These are phyloP conservation scores for Scaptodrosophila latifasciaeformis DNA, from an alignment of 2,888 invertebrate genomes.

Conservation along the genomic window DNA sequence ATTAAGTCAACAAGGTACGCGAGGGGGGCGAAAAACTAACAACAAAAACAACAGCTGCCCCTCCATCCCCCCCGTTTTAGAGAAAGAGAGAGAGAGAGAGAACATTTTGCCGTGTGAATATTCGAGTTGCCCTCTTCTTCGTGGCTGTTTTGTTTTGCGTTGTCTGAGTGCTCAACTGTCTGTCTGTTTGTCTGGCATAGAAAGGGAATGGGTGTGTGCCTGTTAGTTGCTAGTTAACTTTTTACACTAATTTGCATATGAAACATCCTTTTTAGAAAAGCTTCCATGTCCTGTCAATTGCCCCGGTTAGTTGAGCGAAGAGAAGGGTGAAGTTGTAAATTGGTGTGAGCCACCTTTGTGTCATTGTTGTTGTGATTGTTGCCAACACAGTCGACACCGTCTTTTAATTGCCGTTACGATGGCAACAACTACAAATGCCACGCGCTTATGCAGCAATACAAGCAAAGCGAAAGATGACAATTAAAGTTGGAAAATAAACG, in stretches of 20 bases:
- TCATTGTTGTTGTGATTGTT: neutral
- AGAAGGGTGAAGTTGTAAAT: too few relatives aligned
- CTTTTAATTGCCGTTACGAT: too few relatives aligned
- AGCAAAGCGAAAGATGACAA: too few relatives aligned
- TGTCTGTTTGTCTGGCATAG: too few relatives aligned
- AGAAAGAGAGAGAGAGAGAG: neutral
- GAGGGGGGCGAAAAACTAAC: conserved; percentile 5
- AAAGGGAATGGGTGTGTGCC: conserved; percentile 12
- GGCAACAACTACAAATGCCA: too few relatives aligned
- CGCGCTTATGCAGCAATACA: too few relatives aligned
- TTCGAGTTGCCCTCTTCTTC: too few relatives aligned
- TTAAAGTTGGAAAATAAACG: too few relatives aligned
- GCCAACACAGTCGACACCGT: neutral
- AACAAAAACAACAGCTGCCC: too few relatives aligned
- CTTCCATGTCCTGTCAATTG: conserved; percentile 5
- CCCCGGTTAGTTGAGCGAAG: too few relatives aligned
- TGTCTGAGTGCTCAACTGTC: conserved; percentile 13
- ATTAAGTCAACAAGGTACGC: conserved; percentile 51
- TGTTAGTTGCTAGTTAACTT: conserved; percentile 20
- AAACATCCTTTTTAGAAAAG: conserved; percentile 10
- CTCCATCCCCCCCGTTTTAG: too few relatives aligned
- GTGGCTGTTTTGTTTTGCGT: too few relatives aligned
- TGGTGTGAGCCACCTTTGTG: neutral
- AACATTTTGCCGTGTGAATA: neutral
- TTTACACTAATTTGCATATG: conserved; percentile 51